Evolutionary conservation across 2,888 invertebrate genomes (phyloP).

Genomic region (Hyppa rectilinea): DNA sequence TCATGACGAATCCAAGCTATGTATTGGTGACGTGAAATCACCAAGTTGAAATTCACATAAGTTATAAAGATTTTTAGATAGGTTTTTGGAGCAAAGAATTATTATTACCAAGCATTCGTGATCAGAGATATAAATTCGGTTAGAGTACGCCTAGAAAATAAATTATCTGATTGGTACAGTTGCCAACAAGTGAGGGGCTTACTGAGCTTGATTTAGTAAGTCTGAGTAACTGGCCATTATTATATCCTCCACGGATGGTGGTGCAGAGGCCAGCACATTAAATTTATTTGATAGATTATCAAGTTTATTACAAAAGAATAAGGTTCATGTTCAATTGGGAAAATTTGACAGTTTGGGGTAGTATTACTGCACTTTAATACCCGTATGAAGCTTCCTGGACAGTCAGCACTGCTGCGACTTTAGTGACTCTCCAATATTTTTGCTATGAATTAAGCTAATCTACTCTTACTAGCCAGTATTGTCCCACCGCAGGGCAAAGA

Average conservation of each 20-base stretch:
- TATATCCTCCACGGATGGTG: no score
- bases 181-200: constrained; percentile 17
- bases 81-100: neutral
- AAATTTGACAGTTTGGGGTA: no score
- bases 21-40: neutral
- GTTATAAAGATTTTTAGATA: neutral
- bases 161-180: constrained; percentile 31
- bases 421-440: neutral
- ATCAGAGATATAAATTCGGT: constrained; percentile 26
- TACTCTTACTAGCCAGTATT: neutral
- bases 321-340: no score
- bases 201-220: constrained; percentile 27
- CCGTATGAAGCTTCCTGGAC: no score
- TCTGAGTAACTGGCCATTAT: neutral
- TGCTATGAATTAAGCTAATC: neutral
- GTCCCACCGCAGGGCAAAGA: neutral
- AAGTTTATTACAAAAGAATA: no score
- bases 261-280: no score
- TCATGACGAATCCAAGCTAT: neutral
- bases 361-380: neutral
- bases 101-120: neutral
- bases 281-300: no score
- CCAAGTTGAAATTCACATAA: neutral
- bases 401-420: neutral
- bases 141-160: neutral